A percentile compares a stretch with the other conserved stretches of the same genome.
Conservation (phyloP, 2,113 vertebrate species). For the Trogon melanurus region DNA sequence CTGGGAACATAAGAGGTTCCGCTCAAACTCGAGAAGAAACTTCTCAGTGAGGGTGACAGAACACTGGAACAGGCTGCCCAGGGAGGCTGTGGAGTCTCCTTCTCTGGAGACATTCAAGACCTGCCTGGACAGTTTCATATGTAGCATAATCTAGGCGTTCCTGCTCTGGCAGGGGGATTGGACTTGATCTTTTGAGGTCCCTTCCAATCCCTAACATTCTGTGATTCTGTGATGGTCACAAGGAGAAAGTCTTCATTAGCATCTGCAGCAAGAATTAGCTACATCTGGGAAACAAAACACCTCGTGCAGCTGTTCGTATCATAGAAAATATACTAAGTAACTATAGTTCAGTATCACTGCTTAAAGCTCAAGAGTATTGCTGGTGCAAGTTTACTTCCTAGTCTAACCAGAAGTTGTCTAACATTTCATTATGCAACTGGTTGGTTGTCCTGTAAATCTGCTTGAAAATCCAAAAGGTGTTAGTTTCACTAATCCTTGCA, state of each 20-base stretch:
- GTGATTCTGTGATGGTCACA: background rate
- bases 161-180: too few relatives aligned
- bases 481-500: background rate
- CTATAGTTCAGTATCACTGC: background rate
- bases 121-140: too few relatives aligned
- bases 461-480: background rate
- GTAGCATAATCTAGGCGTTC: too few relatives aligned
- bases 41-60: too few relatives aligned
- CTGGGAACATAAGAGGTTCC: too few relatives aligned
- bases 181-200: too few relatives aligned
- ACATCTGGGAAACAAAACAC: background rate
- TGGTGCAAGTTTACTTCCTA: background rate
- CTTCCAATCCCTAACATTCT: too few relatives aligned
- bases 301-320: background rate
- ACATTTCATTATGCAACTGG: background rate
- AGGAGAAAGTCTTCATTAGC: background rate
- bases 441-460: background rate
- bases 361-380: background rate
- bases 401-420: background rate
- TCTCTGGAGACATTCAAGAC: too few relatives aligned
- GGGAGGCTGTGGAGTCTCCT: too few relatives aligned
- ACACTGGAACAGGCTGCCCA: too few relatives aligned
- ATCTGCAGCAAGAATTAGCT: background rate
- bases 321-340: background rate
- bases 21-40: too few relatives aligned